These are phyloP conservation scores for Drosophila buzzatii DNA, from an alignment of 2,888 invertebrate genomes.

Conservation along the genomic window DNA sequence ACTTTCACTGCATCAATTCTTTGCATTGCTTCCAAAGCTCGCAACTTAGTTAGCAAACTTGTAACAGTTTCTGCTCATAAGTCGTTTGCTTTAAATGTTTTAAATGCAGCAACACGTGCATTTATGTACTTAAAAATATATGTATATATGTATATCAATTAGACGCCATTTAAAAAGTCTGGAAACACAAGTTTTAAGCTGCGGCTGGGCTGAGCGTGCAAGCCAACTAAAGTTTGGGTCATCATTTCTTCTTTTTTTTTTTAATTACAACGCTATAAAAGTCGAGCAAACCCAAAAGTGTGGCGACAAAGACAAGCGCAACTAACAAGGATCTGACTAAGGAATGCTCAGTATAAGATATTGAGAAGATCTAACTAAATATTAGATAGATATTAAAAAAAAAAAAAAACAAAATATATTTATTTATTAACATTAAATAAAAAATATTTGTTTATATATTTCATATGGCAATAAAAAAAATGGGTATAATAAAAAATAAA, in stretches of 20 bases:
- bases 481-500: no score
- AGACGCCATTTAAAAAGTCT: constrained; percentile 37
- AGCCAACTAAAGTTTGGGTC: constrained; percentile 26
- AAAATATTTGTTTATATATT: no score
- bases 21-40: neutral
- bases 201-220: constrained; percentile 6
- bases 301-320: constrained; percentile 25
- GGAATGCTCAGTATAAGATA: neutral
- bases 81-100: neutral
- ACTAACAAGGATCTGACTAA: neutral
- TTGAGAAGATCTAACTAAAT: neutral
- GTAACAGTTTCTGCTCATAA: neutral
- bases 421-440: no score
- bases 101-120: constrained; percentile 49
- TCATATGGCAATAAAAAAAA: no score
- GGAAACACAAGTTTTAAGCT: constrained; percentile 37
- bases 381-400: no score
- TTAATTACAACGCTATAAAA: constrained; percentile 70
- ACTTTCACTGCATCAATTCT: neutral
- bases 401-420: no score
- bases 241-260: constrained; percentile 50
- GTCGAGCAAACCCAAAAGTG: constrained; percentile 56
- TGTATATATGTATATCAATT: constrained; percentile 48
- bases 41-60: neutral
- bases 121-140: constrained; percentile 23